Base-by-base conservation (phyloP, 92 coral and sea anemone species). In the Epizoanthus fatuus region DNA sequence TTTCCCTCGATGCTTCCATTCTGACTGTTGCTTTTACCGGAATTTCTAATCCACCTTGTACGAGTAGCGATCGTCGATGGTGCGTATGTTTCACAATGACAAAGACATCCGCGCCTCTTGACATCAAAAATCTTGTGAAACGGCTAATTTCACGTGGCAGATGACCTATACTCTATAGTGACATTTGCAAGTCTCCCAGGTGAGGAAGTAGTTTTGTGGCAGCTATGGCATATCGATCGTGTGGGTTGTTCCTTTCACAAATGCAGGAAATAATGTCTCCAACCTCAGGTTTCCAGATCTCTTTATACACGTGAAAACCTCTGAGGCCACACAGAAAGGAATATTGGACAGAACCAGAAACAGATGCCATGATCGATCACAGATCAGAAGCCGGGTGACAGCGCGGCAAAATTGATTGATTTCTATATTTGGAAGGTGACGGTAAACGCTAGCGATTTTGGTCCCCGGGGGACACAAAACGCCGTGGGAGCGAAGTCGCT, bases 201-300 rank as follows among this genome's bases (percentile, higher is more conserved):
- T n/a, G n/a, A n/a, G n/a, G 84, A 88, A 88, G 88, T 69, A 75
- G 65, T 69, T 88, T 88, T 83, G 92, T 88, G 44, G 85, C 81
- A 59, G 91, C 88, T 83, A 88, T 88, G 12, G 81, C 92, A 72
- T 84, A 88, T 88, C 88, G 85, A 83, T 88, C 79, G n/a, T 68
- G 81, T 62, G 63, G 81, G 81, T 88, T 88, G 85, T 83, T 76
- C 52, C 88, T 83, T 75, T 88, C 85, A 83, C 58, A 83, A 72
- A 83, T 83, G 74, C 92, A 88, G 83, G 84, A 75, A 72, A 88
- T 72, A 80, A 81, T 80, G 71, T 87, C 87, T 71, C 76, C 76
- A 75, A 85, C 75, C 81, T 25, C 57, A 47, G 88, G 83, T 73
- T 74, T 84, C 67, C 88, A 84, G 63, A 84, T 74, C 88, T 74